phyloP scores from a whole-genome alignment of 2,888 invertebrate species.

The Nysson spinosus region DNA sequence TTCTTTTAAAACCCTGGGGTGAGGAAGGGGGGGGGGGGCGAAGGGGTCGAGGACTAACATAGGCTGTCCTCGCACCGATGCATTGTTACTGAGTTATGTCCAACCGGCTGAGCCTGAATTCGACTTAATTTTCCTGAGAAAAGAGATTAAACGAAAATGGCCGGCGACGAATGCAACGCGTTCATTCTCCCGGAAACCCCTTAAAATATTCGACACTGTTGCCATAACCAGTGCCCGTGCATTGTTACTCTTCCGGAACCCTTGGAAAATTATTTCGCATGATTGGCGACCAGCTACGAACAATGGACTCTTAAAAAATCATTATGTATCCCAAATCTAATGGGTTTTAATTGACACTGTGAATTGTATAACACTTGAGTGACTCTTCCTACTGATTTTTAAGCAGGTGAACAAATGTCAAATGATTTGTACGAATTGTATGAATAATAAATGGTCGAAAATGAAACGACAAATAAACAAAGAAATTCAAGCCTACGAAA shows the following conservation, averaged over 20 bases:
- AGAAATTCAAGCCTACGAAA: too few relatives aligned
- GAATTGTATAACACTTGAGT: too few relatives aligned
- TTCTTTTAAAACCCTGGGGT: slow-evolving; percentile 8
- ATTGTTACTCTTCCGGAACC: slow-evolving; percentile 23
- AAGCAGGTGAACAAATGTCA: too few relatives aligned
- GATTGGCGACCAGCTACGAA: too few relatives aligned
- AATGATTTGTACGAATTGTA: too few relatives aligned
- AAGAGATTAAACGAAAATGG: slow-evolving; percentile 66
- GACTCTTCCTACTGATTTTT: too few relatives aligned
- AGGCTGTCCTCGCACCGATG: slow-evolving; percentile 40
- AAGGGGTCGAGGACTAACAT: slow-evolving; percentile 21
- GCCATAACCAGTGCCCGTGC: slow-evolving; percentile 28
- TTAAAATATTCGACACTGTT: slow-evolving; percentile 64
- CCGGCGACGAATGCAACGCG: slow-evolving; percentile 41
- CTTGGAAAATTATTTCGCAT: slow-evolving; percentile 12
- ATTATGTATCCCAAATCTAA: too few relatives aligned
- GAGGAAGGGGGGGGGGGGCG: slow-evolving; percentile 1
- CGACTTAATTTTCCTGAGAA: slow-evolving; percentile 67
- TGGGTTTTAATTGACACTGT: too few relatives aligned
- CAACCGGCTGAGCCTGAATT: slow-evolving; percentile 64
- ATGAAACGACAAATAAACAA: too few relatives aligned
- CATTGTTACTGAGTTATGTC: slow-evolving; percentile 67
- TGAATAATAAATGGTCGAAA: too few relatives aligned
- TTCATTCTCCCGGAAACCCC: slow-evolving; percentile 57
- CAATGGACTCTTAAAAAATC: too few relatives aligned